These are phyloP conservation scores for Lates calcarifer DNA, from an alignment of 2,113 vertebrate species.

Conservation along the genomic window DNA sequence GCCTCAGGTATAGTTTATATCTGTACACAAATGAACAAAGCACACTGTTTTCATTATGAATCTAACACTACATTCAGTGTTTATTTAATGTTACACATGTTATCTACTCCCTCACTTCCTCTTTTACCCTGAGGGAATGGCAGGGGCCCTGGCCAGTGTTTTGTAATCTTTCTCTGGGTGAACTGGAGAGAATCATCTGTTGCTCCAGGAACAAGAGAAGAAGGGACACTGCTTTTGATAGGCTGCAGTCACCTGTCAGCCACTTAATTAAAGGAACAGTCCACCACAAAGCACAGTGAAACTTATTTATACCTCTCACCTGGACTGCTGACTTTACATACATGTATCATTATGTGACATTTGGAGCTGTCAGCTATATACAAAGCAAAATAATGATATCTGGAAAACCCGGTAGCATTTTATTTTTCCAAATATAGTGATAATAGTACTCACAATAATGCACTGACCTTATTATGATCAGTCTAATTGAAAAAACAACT, in stretches of 20 bases:
- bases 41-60: constrained; percentile 12
- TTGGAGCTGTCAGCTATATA: background rate
- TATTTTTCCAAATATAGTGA: background rate
- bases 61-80: background rate
- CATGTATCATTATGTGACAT: background rate
- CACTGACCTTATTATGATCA: background rate
- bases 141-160: constrained; percentile 11
- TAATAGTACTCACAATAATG: background rate
- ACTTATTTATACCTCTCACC: background rate
- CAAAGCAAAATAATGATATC: background rate
- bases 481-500: background rate
- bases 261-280: constrained; percentile 24
- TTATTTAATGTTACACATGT: constrained; percentile 23
- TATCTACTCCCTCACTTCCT: constrained; percentile 13
- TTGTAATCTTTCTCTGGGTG: constrained; percentile 44
- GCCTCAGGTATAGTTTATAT: background rate
- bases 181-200: constrained; percentile 43
- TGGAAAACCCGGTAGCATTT: background rate
- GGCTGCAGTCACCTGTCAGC: constrained; percentile 45
- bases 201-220: background rate
- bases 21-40: constrained; percentile 7
- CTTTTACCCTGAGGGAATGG: background rate
- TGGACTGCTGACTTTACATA: background rate
- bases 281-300: background rate
- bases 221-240: constrained; percentile 32